Evolutionary conservation across 2,888 invertebrate genomes (phyloP).

Genomic region (Conistra vaccinii): DNA sequence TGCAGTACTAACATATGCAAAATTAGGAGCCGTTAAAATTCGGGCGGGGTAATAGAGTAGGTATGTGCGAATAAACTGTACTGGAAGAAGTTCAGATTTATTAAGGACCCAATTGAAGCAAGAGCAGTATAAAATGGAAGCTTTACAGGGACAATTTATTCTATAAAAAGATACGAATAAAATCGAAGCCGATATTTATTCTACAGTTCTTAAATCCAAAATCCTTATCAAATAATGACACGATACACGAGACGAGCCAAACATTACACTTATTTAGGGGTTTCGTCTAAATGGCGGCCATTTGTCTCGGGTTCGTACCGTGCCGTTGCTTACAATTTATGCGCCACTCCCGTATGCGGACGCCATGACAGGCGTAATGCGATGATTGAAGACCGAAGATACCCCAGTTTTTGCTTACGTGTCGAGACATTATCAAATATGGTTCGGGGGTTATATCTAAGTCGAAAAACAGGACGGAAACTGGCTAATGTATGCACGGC

Average conservation of each 20-base stretch:
- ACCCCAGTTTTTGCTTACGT: conserved; percentile 50
- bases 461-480: conserved; percentile 40
- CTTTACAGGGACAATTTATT: conserved; percentile 10
- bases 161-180: conserved; percentile 24
- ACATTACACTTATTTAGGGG: conserved; percentile 61
- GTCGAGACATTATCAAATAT: conserved; percentile 48
- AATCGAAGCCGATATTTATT: conserved; percentile 21
- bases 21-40: conserved; percentile 41
- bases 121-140: conserved; percentile 26
- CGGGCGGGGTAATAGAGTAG: background rate
- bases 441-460: conserved; percentile 28
- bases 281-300: conserved; percentile 57
- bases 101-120: conserved; percentile 2
- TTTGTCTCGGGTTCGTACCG: conserved; percentile 60
- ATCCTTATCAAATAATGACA: conserved; percentile 42
- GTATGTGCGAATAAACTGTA: background rate
- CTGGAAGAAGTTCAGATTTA: conserved; percentile 16
- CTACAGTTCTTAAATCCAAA: conserved; percentile 39
- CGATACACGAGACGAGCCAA: conserved; percentile 47
- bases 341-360: conserved; percentile 53
- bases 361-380: conserved; percentile 60
- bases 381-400: conserved; percentile 63
- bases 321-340: conserved; percentile 55
- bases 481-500: conserved; percentile 44
- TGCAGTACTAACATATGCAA: conserved; percentile 27